Base-by-base conservation (phyloP, 2,888 invertebrate species). In the Odontocolon sp. region DNA sequence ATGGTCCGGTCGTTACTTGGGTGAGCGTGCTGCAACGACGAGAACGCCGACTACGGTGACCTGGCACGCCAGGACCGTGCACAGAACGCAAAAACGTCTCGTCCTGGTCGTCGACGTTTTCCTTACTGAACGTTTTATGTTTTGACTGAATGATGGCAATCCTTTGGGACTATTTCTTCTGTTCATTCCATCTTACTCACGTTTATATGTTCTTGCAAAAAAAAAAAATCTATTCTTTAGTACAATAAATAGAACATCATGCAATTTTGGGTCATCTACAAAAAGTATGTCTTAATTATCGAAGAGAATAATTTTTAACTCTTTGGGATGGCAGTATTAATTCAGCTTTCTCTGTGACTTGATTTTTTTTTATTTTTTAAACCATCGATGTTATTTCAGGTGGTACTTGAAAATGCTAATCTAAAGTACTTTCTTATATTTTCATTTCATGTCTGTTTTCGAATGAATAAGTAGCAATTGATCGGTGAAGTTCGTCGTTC, bases 81-180 rank as follows among this genome's bases (percentile, higher is more conserved):
- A 23, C 0, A n/a, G 36, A 21, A 36, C 50, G 31, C 21, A n/a
- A 33, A 16, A 38, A 47, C 18, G 23, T 9, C 8, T 40, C 40
- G 21, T 1, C 11, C 2, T n/a, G n/a, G n/a, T n/a, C n/a, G n/a
- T n/a, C n/a, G n/a, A n/a, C 11, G 2, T 9, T 6, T 11, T 54
- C 54, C 33, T 36, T 16, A 14, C 40, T 56, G 63, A 69, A 76
- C 70, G 52, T 71, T 74, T 74, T 64, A 76, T 69, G 64, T 40
- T 36, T 38, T 61, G 38, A 50, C 45, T 54, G 52, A 67, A 67
- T 40, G n/a, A 69, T 26, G 47, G 8, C 47, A 68, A 21, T 50
- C 52, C 33, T n/a, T 78, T 52, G 31, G 11, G 33, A n/a, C 16
- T 16, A 5, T 3, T 16, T 36, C 4, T 21, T 33, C 8, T 3